These are phyloP conservation scores for Alcis repandata DNA, from an alignment of 2,888 invertebrate genomes.

Conservation along the genomic window DNA sequence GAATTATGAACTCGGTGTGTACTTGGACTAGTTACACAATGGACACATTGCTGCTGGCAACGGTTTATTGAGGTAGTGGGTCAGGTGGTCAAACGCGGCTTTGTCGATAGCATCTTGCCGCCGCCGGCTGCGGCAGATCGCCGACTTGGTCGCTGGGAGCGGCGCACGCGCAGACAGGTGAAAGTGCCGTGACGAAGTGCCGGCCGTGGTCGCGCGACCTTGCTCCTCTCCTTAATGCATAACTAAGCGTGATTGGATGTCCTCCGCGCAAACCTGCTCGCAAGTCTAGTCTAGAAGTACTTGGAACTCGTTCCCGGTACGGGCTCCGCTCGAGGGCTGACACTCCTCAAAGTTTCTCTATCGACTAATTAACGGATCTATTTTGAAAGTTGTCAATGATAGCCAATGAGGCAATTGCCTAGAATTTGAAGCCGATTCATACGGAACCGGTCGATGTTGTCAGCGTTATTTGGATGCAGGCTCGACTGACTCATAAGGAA, in stretches of 20 bases:
- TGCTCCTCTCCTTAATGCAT: slow-evolving; percentile 60
- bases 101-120: slow-evolving; percentile 38
- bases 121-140: slow-evolving; percentile 13
- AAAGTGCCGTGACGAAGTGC: slow-evolving; percentile 68
- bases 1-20: slow-evolving; percentile 24
- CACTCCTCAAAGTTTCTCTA: slow-evolving; percentile 39
- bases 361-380: slow-evolving; percentile 25
- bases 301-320: slow-evolving; percentile 40
- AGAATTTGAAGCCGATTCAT: slow-evolving; percentile 10
- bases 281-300: slow-evolving; percentile 34
- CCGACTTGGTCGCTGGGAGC: slow-evolving; percentile 47
- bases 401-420: slow-evolving; percentile 3
- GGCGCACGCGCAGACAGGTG: slow-evolving; percentile 63
- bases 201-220: slow-evolving; percentile 68
- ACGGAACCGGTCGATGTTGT: slow-evolving; percentile 21
- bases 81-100: slow-evolving; percentile 14
- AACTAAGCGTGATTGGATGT: slow-evolving; percentile 52
- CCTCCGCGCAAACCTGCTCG: slow-evolving; percentile 44
- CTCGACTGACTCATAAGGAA: slow-evolving; percentile 36
- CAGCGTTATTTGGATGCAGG: slow-evolving; percentile 25
- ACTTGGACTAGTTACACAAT: slow-evolving; percentile 24
- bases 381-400: slow-evolving; percentile 39
- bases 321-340: slow-evolving; percentile 28
- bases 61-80: slow-evolving; percentile 29
- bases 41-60: slow-evolving; percentile 27